Conservation (phyloP, 1,140 invertebrate genomes). For the Cydia pomonella region DNA sequence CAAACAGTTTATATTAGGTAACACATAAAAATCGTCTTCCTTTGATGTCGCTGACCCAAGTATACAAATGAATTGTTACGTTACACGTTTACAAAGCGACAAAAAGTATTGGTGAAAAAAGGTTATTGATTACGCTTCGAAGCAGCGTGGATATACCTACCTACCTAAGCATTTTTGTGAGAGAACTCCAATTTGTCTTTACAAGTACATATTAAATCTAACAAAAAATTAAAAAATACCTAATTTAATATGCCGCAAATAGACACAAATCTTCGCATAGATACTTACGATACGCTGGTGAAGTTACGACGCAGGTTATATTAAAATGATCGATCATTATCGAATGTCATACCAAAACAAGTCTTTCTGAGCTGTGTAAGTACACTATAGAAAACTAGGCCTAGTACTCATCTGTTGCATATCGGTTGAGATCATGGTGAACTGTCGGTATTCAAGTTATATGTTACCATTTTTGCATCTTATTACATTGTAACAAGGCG, state of each 20-base stretch:
- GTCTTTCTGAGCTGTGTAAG: no score
- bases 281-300: background rate
- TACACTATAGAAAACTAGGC: background rate
- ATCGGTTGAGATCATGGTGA: background rate
- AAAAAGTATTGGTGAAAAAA: constrained; percentile 1
- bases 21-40: background rate
- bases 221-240: background rate
- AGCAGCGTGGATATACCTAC: background rate
- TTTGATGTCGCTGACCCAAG: background rate
- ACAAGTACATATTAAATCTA: constrained; percentile 10
- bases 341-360: no score
- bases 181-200: constrained; percentile 18
- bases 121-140: background rate
- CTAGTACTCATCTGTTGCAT: background rate
- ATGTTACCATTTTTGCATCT: background rate
- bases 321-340: background rate
- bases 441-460: background rate
- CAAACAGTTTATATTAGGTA: background rate
- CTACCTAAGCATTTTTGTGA: background rate
- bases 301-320: background rate
- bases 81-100: background rate
- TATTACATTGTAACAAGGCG: background rate
- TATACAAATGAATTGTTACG: background rate
- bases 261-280: background rate
- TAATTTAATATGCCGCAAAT: background rate